A percentile compares a stretch with the other conserved stretches of the same genome.
Evolutionary conservation across 2,797 vertebrate genomes (phyloP).

Genomic region (Hirundo rustica): DNA sequence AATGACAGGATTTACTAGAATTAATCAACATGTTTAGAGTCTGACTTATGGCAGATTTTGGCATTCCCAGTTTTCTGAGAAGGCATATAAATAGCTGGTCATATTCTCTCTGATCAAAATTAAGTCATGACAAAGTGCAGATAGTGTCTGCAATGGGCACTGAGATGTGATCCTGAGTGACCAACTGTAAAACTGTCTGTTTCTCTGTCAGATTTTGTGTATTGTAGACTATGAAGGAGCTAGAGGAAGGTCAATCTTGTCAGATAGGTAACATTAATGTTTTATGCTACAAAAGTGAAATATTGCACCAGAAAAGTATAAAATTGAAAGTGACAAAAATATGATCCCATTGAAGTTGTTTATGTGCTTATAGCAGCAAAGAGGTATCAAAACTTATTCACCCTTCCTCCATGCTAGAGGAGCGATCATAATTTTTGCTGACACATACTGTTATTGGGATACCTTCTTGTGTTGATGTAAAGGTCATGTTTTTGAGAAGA

Average conservation of each 20-base stretch:
- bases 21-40: neutral
- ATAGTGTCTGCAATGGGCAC: neutral
- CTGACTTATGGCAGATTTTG: neutral
- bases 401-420: accelerated
- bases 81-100: neutral
- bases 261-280: neutral
- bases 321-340: neutral
- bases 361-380: neutral
- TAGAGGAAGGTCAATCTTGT: neutral
- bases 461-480: neutral
- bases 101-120: neutral
- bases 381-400: neutral
- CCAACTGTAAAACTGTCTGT: neutral
- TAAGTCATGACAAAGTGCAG: neutral
- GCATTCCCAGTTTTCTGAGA: neutral
- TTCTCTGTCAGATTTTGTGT: neutral
- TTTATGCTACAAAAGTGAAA: neutral
- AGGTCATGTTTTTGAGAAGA: neutral
- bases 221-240: neutral
- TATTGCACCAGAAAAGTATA: neutral
- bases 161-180: neutral
- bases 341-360: neutral
- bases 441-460: neutral
- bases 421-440: neutral
- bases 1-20: neutral